Base-by-base conservation (phyloP, 2,888 invertebrate species). In the Eristalis pertinax region DNA sequence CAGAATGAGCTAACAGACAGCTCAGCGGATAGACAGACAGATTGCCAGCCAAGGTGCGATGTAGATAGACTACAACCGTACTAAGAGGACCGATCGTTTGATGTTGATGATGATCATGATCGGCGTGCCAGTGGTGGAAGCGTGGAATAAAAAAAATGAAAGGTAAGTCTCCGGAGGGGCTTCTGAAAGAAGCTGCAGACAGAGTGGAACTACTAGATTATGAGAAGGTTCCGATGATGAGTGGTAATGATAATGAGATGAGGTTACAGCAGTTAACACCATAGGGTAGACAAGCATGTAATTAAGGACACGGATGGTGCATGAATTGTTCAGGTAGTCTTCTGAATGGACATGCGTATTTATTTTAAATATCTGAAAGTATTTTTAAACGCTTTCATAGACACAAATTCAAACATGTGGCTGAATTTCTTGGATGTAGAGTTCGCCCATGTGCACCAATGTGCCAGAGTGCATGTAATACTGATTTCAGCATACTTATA, bases 51-150 rank as follows among this genome's bases (percentile, higher is more conserved):
- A 82, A 86, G 78, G 82, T 86, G 82, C 64, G 65, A 73, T 64
- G 72, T 67, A 35, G 43, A 70, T 72, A 63, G 62, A 38, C 69
- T 63, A 56, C 24, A 32, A 43, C 63, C 32, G 50, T 65, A 43
- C 68, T n/a, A 19, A 68, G 70, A 67, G 67, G 73, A 58, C 56
- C 64, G 72, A 50, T 58, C 64, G 72, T 80, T 73, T 85, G 80
- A 76, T 80, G 84, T 73, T 73, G 68, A 77, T 73, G 76, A 74
- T 84, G 63, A 79, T 84, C 70, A 43, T 72, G 84, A 72, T 84
- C 75, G 69, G 65, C 79, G 56, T 73, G 63, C 13, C 64, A 22
- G 65, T 4, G 35, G 62, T 26, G 41, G 26, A 22, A 62, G 41
- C 50, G 22, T 69, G 63, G 38, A 67, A 69, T n/a, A 56, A 70